phyloP scores from a whole-genome alignment of 1,140 invertebrate genomes.

The Neomicropteryx cornuta region DNA sequence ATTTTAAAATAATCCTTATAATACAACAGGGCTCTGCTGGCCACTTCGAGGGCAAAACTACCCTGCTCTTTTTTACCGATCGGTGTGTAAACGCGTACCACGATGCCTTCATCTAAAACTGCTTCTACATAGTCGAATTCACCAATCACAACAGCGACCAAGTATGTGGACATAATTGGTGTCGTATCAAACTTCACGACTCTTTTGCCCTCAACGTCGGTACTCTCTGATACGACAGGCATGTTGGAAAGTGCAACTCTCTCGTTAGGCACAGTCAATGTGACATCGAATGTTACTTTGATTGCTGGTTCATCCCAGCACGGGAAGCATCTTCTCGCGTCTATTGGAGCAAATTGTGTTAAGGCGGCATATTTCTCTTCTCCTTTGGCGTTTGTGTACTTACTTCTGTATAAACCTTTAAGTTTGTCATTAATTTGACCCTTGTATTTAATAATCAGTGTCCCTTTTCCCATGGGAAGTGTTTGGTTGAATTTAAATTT shows the following conservation, averaged over 20 bases:
- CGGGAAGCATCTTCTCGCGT: slow-evolving; percentile 88
- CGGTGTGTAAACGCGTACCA: slow-evolving; percentile 87
- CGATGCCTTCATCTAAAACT: slow-evolving; percentile 67
- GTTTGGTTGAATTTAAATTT: slow-evolving; percentile 52
- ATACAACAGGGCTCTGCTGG: slow-evolving; percentile 77
- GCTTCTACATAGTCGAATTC: slow-evolving; percentile 91
- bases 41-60: slow-evolving; percentile 79
- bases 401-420: slow-evolving; percentile 89
- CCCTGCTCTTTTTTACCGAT: slow-evolving; percentile 88
- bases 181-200: slow-evolving; percentile 72
- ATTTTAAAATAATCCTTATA: slow-evolving; percentile 94
- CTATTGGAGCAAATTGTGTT: slow-evolving; percentile 90
- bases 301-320: slow-evolving; percentile 96
- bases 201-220: slow-evolving; percentile 38
- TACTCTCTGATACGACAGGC: slow-evolving; percentile 57
- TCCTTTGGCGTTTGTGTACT: slow-evolving; percentile 63
- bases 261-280: slow-evolving; percentile 64
- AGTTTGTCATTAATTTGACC: slow-evolving; percentile 91
- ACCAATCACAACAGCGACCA: slow-evolving; percentile 86
- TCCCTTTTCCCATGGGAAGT: slow-evolving; percentile 52
- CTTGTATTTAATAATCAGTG: slow-evolving; percentile 59
- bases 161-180: slow-evolving; percentile 93
- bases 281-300: slow-evolving; percentile 91
- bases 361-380: slow-evolving; percentile 76
- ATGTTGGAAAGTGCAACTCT: slow-evolving; percentile 88